Conservation (phyloP, 2,888 invertebrate genomes). For the Agrochola lota region DNA sequence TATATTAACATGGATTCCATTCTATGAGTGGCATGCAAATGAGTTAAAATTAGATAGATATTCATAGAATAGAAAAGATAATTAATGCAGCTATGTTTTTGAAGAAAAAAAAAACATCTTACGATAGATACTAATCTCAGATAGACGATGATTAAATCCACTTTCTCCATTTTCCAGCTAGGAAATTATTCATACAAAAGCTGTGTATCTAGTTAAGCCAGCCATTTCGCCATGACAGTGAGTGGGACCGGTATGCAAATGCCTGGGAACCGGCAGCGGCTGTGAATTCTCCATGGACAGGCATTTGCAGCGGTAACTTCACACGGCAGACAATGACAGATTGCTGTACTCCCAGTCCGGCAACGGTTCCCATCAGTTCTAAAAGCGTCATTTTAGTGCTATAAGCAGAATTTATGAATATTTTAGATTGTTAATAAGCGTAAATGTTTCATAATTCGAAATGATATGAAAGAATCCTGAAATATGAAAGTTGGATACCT, state of each 20-base stretch:
- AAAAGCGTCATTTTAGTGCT: constrained; percentile 19
- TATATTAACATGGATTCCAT: constrained; percentile 1
- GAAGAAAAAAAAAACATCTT: neutral
- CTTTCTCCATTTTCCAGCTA: constrained; percentile 8
- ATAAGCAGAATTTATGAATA: constrained; percentile 3
- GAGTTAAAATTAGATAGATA: neutral
- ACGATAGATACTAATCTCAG: neutral
- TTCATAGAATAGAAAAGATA: neutral
- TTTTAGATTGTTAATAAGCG: constrained; percentile 1
- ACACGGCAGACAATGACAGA: constrained; percentile 53
- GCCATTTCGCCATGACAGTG: constrained; percentile 33
- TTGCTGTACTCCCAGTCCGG: constrained; percentile 32
- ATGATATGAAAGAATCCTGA: neutral
- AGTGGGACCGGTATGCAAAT: constrained; percentile 50
- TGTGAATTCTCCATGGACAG: constrained; percentile 33
- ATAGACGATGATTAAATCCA: neutral
- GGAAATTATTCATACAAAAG: constrained; percentile 27
- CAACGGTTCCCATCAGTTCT: constrained; percentile 15
- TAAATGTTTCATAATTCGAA: constrained; percentile 1
- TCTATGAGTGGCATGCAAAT: neutral
- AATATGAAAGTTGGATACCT: neutral
- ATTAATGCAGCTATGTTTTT: neutral
- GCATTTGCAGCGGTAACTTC: constrained; percentile 37
- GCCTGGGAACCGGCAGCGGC: constrained; percentile 44
- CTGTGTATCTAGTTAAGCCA: constrained; percentile 15